These are phyloP conservation scores for Corella eumyota DNA, from an alignment of 23 tunicate genomes.

Conservation along the genomic window DNA sequence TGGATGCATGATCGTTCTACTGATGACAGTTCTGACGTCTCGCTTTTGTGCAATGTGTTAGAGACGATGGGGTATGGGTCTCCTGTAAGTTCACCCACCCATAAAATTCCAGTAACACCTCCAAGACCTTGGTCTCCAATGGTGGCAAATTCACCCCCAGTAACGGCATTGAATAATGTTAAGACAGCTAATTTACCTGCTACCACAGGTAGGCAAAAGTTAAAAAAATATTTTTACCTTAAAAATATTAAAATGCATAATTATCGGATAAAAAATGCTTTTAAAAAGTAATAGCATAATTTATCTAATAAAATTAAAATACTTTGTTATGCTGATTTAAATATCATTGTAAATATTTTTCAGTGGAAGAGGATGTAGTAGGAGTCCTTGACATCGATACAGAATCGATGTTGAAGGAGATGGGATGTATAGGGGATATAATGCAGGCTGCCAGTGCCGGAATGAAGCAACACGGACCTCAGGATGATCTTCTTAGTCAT, in stretches of 20 bases:
- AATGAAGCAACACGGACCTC: not conserved
- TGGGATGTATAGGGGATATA: conserved; percentile 23
- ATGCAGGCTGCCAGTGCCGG: not conserved
- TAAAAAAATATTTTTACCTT: not conserved
- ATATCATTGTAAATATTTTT: not conserved
- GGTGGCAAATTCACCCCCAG: not conserved
- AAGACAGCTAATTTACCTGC: too few relatives aligned
- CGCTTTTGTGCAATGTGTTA: conserved; percentile 21
- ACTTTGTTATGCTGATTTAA: too few relatives aligned
- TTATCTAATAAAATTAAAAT: not conserved
- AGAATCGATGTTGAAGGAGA: conserved; percentile 33
- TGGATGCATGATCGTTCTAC: conserved; percentile 13
- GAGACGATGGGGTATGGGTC: conserved; percentile 13
- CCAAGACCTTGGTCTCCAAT: conserved; percentile 60
- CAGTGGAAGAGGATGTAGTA: not conserved
- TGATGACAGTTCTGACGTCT: conserved; percentile 27
- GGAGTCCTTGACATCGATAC: conserved; percentile 15
- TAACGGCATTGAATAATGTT: too few relatives aligned
- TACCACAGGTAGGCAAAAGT: too few relatives aligned
- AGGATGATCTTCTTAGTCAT: conserved; percentile 5
- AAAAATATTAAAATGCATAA: not conserved
- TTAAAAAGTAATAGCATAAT: not conserved
- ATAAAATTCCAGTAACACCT: conserved; percentile 6
- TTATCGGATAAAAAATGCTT: not conserved
- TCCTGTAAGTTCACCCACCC: conserved; percentile 1